phyloP scores from a whole-genome alignment of 2,113 vertebrate species.

The Agapornis roseicollis region DNA sequence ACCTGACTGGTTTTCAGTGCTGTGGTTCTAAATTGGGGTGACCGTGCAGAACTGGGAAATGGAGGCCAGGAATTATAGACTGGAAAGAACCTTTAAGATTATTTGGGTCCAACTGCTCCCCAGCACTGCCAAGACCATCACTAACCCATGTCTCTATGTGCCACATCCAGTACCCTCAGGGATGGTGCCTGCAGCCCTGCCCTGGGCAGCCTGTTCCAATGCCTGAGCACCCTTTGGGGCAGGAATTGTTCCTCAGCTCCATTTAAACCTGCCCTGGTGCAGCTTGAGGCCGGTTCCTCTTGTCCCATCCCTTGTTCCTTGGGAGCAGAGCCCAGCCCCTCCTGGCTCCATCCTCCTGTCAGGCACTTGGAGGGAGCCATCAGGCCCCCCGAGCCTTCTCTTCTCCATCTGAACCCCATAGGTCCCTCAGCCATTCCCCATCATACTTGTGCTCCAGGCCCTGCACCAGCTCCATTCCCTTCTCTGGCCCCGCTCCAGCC shows the following conservation, averaged over 20 bases:
- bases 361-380: no score
- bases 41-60: background rate
- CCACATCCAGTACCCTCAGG: background rate
- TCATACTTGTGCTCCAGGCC: no score
- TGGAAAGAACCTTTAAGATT: background rate
- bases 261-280: no score
- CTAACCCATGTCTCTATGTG: background rate
- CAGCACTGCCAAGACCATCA: background rate
- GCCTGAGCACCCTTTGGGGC: background rate
- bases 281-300: no score
- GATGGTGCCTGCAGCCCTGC: background rate
- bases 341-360: no score
- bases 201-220: background rate
- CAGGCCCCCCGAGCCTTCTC: no score
- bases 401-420: no score
- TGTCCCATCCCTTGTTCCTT: no score
- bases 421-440: no score
- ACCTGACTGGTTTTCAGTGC: background rate
- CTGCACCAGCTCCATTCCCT: no score
- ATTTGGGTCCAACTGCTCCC: background rate
- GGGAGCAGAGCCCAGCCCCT: no score
- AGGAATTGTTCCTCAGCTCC: background rate
- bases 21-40: rapidly evolving
- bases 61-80: background rate
- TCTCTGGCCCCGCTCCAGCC: no score